Percentiles rank a stretch among this genome's conserved stretches.
Evolutionary conservation across 1,140 invertebrate genomes (phyloP).

Genomic region (Mizuhopecten yessoensis): DNA sequence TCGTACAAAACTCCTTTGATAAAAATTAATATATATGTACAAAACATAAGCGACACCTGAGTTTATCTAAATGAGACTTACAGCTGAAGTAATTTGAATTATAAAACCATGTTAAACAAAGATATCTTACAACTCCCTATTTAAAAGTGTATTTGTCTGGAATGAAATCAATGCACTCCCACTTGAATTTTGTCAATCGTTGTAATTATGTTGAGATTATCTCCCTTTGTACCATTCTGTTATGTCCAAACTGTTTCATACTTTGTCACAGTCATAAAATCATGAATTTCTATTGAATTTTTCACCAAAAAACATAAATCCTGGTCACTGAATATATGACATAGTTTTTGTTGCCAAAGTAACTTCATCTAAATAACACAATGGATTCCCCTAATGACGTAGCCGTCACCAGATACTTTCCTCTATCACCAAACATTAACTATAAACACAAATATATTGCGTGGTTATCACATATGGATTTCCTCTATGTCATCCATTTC

Average conservation of each 20-base stretch:
- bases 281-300: background rate
- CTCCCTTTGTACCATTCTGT: background rate
- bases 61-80: no score
- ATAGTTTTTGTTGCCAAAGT: background rate
- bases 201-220: background rate
- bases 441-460: background rate
- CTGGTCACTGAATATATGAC: background rate
- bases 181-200: no score
- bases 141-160: no score
- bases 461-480: background rate
- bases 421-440: background rate
- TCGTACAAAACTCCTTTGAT: no score
- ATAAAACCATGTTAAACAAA: no score
- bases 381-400: background rate
- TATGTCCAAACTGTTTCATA: no score
- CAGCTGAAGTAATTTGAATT: no score
- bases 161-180: no score
- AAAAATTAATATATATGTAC: no score
- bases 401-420: background rate
- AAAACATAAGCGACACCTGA: no score
- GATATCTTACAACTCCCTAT: no score
- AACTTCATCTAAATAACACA: background rate
- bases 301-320: background rate
- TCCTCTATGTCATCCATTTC: background rate
- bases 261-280: background rate